Base-by-base conservation (phyloP, 2,113 vertebrate species). In the Chaetodon auriga region DNA sequence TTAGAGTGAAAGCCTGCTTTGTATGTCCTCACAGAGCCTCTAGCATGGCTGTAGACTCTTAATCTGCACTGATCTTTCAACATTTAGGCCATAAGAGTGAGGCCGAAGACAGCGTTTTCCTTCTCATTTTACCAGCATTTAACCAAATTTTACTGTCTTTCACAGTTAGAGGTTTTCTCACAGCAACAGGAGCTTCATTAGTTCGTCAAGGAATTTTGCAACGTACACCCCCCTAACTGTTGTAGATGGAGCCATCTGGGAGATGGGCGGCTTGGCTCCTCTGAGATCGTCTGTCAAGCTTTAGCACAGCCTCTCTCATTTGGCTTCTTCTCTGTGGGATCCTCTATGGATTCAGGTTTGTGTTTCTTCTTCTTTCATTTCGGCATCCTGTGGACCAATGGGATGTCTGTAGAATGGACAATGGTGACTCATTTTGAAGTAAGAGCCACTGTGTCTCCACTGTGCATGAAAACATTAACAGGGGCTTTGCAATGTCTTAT, bases 191-290 rank as follows among this genome's bases (percentile, higher is more conserved):
- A 82, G 63, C 80, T 79, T 87, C 25, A 81, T 87, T 81, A 53
- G 69, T 68, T 86, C 76, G 68, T 83, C 51, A 63, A 80, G 80
- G 74, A 46, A 57, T 78, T 68, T 75, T 77, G 70, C 66, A 82
- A 76, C 49, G 11, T 65, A 66, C 75, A 73, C 45, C 80, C 82
- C 68, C 74, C 65, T 65, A 80, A 80, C 68, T 77, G 84, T 81
- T 79, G 75, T 83, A 63, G 75, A 85, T 80, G 16, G 78, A 90
- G 89, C 92, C 92, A 93, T 90, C 89, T 93, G 92, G 87, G 89
- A 89, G 84, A 81, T 84, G 89, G 92, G 90, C 76, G 84, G 68
- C 80, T 92, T 89, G 89, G 90, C 90, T 86, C 73, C 82, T 76
- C 80, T 63, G 72, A 76, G 68, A 73, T 87, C 55, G 55, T 91